Conservation (phyloP, 1,140 invertebrate species). For the Neodiprion pinetum region DNA sequence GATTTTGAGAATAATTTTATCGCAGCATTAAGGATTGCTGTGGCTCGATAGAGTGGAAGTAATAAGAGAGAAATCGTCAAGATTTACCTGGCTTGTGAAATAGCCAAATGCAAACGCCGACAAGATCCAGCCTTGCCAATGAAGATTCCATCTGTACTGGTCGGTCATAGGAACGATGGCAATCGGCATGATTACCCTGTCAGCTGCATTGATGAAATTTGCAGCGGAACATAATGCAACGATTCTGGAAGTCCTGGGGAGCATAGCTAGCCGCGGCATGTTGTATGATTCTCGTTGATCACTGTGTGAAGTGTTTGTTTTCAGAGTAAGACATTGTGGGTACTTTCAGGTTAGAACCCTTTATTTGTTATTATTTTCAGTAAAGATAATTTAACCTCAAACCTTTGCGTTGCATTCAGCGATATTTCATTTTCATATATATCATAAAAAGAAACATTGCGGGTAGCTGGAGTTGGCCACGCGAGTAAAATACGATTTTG, state of each 20-base stretch:
- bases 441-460: too few relatives aligned
- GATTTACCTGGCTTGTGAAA: slow-evolving; percentile 76
- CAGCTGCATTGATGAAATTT: slow-evolving; percentile 83
- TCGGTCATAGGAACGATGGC: slow-evolving; percentile 80
- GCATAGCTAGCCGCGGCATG: slow-evolving; percentile 61
- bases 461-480: too few relatives aligned
- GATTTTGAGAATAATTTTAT: slow-evolving; percentile 7
- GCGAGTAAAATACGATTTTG: too few relatives aligned
- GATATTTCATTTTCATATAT: too few relatives aligned
- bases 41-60: neutral
- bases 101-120: slow-evolving; percentile 83
- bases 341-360: too few relatives aligned
- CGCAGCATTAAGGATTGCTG: neutral
- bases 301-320: too few relatives aligned
- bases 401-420: too few relatives aligned
- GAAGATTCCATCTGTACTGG: slow-evolving; percentile 76
- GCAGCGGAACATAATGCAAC: slow-evolving; percentile 77
- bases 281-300: slow-evolving; percentile 16
- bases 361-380: too few relatives aligned
- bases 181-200: slow-evolving; percentile 83
- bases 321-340: too few relatives aligned
- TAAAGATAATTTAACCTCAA: too few relatives aligned
- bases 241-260: slow-evolving; percentile 66
- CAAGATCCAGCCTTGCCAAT: slow-evolving; percentile 80
- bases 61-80: slow-evolving; percentile 18